Conservation (phyloP, 2,797 vertebrate genomes). For the Hydrophis major region DNA sequence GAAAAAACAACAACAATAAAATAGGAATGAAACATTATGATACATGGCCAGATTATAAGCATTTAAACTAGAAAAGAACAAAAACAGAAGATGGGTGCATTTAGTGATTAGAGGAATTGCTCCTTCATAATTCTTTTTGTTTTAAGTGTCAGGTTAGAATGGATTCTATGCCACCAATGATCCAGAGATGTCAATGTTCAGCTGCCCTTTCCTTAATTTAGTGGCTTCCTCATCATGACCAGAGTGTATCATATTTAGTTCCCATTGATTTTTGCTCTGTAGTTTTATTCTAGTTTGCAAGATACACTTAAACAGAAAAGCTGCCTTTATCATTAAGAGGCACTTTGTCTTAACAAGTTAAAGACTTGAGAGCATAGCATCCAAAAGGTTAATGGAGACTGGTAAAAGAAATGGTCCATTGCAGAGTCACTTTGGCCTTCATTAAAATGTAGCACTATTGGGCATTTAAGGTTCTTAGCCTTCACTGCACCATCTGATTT, state of each 20-base stretch:
- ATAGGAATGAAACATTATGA: background rate
- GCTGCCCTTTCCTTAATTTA: conserved; percentile 9
- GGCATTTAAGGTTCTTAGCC: conserved; percentile 52
- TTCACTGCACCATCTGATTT: conserved; percentile 55
- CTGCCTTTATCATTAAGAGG: conserved; percentile 52
- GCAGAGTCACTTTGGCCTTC: conserved; percentile 57
- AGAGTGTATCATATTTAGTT: background rate
- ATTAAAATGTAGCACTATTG: conserved; percentile 70
- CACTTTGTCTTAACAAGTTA: conserved; percentile 47
- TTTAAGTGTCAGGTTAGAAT: background rate
- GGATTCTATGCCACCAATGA: background rate
- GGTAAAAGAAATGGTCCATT: conserved; percentile 65
- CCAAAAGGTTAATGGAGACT: conserved; percentile 63
- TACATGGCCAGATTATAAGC: background rate
- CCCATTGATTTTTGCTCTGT: conserved; percentile 11
- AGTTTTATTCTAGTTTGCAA: conserved; percentile 29
- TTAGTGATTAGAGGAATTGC: background rate
- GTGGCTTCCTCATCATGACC: background rate
- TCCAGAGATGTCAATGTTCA: fast-evolving
- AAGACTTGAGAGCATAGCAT: conserved; percentile 55
- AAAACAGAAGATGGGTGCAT: background rate
- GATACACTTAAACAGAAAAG: conserved; percentile 49
- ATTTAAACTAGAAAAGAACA: background rate
- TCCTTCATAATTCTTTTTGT: background rate
- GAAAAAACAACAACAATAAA: background rate